These are phyloP conservation scores for Torymus aiolomorphi DNA, from an alignment of 2,888 invertebrate genomes.

Conservation along the genomic window DNA sequence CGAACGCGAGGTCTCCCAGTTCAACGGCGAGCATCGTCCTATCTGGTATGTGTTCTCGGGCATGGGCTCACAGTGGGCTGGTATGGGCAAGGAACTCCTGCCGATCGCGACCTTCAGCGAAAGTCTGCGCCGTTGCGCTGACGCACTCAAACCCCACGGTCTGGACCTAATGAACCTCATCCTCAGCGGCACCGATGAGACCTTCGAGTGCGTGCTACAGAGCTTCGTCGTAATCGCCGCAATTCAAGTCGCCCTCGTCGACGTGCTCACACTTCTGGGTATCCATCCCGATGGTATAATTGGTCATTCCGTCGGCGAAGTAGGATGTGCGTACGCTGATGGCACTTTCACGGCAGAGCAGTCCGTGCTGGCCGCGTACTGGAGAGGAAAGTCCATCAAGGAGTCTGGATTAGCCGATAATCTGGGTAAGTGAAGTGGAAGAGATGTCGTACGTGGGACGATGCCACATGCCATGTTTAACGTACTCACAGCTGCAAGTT, in stretches of 20 bases:
- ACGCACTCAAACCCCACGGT: conserved; percentile 86
- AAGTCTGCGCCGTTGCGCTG: conserved; percentile 86
- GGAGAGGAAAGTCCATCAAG: conserved; percentile 90
- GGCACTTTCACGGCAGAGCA: conserved; percentile 96
- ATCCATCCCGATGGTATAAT: conserved; percentile 95
- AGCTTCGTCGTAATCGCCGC: conserved; percentile 97
- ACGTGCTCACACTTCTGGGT: conserved; percentile 85
- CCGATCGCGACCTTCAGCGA: conserved; percentile 87
- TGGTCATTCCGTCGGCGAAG: conserved; percentile 95
- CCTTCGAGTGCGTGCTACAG: conserved; percentile 90
- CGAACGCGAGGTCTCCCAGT: conserved; percentile 77
- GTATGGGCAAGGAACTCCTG: conserved; percentile 94
- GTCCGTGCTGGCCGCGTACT: conserved; percentile 94
- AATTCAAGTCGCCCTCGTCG: conserved; percentile 96
- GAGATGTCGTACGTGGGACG: too few relatives aligned
- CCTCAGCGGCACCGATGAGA: conserved; percentile 84
- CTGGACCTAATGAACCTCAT: conserved; percentile 90
- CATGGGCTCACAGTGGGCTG: conserved; percentile 99
- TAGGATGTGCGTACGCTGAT: conserved; percentile 97
- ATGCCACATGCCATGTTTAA: too few relatives aligned
- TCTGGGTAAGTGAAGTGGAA: conserved; percentile 38
- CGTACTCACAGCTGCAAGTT: too few relatives aligned
- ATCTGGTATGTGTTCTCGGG: conserved; percentile 98
- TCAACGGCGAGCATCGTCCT: conserved; percentile 82
- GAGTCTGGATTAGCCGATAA: conserved; percentile 80